Percentiles rank a stretch among this genome's conserved stretches.
Evolutionary conservation across 2,797 vertebrate species (phyloP).

Genomic region (Intellagama lesueurii): DNA sequence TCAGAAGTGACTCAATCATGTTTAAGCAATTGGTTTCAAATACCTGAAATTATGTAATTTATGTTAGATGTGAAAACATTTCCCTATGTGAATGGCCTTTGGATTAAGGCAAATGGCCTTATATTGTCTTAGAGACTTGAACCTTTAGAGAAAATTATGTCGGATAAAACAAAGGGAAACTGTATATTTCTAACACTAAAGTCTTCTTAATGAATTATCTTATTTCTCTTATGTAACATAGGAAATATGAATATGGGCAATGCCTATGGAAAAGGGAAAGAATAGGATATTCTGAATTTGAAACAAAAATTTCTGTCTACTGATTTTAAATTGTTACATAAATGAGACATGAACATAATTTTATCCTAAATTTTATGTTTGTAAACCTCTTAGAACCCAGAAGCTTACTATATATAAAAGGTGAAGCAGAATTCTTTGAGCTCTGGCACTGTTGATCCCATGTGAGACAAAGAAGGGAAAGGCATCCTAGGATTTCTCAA

Average conservation of each 20-base stretch:
- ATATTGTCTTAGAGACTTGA: background rate
- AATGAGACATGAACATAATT: background rate
- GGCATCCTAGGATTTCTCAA: background rate
- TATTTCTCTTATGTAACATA: background rate
- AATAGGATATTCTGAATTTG: background rate
- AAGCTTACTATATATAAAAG: background rate
- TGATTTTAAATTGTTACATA: background rate
- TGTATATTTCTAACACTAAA: background rate
- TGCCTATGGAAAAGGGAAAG: background rate
- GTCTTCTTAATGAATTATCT: background rate
- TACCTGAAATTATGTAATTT: background rate
- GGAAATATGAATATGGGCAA: background rate
- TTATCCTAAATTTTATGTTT: background rate
- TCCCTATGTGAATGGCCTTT: background rate
- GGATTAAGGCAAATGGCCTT: background rate
- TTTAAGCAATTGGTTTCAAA: background rate
- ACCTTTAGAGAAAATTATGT: background rate
- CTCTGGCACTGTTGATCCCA: no score
- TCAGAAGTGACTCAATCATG: background rate
- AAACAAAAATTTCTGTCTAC: background rate
- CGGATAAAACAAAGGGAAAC: background rate
- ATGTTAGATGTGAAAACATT: background rate
- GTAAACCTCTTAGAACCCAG: background rate
- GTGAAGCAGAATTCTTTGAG: background rate
- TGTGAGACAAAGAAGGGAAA: background rate